Base-by-base conservation (phyloP, 2,113 vertebrate genomes). In the Sander vitreus region DNA sequence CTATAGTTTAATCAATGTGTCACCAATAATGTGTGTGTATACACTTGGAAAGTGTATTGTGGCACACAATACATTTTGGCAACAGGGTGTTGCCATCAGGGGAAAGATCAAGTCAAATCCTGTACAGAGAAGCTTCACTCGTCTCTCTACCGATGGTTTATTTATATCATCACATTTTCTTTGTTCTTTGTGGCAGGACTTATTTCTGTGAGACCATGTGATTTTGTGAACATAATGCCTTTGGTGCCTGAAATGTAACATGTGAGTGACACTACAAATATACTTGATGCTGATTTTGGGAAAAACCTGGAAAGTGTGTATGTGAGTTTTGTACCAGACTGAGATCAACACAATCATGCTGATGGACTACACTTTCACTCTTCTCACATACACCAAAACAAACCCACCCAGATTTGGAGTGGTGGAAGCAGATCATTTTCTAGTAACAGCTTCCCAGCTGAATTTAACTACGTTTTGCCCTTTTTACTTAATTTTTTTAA, bases 381-480 rank as follows among this genome's bases (percentile, higher is more conserved):
- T 0, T 27, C 43, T 64, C 10, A 15, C 19, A 54, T 14, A 19
- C 58, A 23, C 8, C 15, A 23, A 19, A 30, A 80, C 0, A 19
- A 48, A 47, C 60, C 64, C 33, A 45, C 3, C 2, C 39, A 58
- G 0, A 54, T 81, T 66, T 83, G 45, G 50, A 76, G n/a, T 59
- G 23, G 16, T n/a, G 45, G 67, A 79, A 79, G 74, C 10, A 23
- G 21, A 75, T 75, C 67, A 21, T 33, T 62, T 83, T 71, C 43
- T 66, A 39, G 15, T 18, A 80, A 65, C 53, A 60, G 59, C 62
- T 66, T 79, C 39, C 69, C 48, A n/a, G 47, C 80, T 60, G 66
- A 81, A 43, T 80, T 67, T 54, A 89, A 85, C 57, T 76, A 88
- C 72, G 19, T 66, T 73, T 65, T 55, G 54, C 21, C 33, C 73